Percentiles rank a stretch among this genome's conserved stretches.
Evolutionary conservation across 2,113 vertebrate species (phyloP).

Genomic region (Vidua chalybeata): DNA sequence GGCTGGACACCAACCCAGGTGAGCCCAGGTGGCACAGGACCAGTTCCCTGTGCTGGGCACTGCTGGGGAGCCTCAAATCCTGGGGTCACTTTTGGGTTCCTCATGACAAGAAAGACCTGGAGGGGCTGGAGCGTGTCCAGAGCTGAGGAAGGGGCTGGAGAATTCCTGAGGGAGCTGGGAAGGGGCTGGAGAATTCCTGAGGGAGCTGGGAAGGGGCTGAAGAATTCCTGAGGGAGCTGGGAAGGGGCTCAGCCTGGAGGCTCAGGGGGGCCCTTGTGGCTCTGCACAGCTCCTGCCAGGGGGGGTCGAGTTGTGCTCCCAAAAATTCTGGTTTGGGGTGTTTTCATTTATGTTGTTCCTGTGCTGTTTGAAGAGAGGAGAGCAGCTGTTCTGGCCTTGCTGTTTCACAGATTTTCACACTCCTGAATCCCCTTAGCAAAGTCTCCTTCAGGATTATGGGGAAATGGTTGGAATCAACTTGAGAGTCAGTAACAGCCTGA

Average conservation of each 20-base stretch:
- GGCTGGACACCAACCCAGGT: not conserved
- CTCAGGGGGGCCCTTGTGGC: not conserved
- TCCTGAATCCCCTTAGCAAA: not conserved
- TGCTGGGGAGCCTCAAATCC: not conserved
- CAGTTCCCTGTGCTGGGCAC: not conserved
- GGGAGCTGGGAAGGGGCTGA: not conserved
- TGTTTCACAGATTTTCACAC: not conserved
- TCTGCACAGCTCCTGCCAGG: not conserved
- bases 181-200: too few species aligned
- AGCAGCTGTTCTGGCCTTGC: not conserved
- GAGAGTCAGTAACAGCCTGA: not conserved
- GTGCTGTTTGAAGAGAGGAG: not conserved
- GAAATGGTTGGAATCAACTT: not conserved
- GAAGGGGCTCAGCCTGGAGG: not conserved
- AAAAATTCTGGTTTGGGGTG: accelerated
- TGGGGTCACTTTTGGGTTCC: not conserved
- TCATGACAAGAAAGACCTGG: not conserved
- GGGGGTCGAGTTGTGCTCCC: not conserved
- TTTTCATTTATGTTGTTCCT: too few species aligned
- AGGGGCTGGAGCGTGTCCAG: not conserved
- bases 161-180: not conserved
- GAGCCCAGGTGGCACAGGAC: not conserved
- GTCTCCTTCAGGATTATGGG: not conserved
- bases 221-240: too few species aligned
- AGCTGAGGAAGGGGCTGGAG: not conserved